phyloP scores from a whole-genome alignment of 1,140 invertebrate species.

The Holcopasites calliopsidis region DNA sequence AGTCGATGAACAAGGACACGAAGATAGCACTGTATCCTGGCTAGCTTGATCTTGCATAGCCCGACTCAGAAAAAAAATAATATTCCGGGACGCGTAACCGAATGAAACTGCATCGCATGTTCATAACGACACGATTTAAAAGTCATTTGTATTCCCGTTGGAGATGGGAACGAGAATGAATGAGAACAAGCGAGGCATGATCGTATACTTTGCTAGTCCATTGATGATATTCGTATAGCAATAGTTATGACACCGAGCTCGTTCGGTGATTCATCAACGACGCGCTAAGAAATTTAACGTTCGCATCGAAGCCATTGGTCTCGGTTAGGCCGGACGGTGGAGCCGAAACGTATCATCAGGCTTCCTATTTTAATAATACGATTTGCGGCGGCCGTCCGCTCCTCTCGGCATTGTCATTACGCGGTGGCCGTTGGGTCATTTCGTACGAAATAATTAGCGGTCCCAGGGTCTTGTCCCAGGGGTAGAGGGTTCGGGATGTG shows the following conservation, averaged over 20 bases:
- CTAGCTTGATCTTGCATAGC: too few relatives aligned
- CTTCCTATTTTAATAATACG: constrained; percentile 64
- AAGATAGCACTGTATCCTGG: too few relatives aligned
- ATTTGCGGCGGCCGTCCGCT: constrained; percentile 35
- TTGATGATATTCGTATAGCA: not conserved
- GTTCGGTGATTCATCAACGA: not conserved
- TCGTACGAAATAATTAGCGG: constrained; percentile 66
- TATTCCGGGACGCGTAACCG: too few relatives aligned
- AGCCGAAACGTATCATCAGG: constrained; percentile 59
- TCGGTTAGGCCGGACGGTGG: not conserved
- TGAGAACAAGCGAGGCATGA: too few relatives aligned
- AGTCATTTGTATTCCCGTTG: too few relatives aligned
- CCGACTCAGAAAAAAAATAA: too few relatives aligned
- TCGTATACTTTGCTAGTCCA: not conserved
- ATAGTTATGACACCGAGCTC: not conserved
- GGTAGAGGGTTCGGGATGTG: constrained; percentile 37
- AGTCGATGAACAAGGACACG: too few relatives aligned
- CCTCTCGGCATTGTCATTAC: constrained; percentile 64
- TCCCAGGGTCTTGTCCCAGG: constrained; percentile 53
- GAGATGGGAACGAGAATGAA: too few relatives aligned
- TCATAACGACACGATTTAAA: too few relatives aligned
- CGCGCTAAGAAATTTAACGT: constrained; percentile 23
- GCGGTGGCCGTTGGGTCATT: constrained; percentile 51
- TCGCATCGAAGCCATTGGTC: constrained; percentile 17
- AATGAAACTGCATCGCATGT: too few relatives aligned